Evolutionary conservation across 2,888 invertebrate genomes (phyloP).

Genomic region (Lepeophtheirus nordmannii): DNA sequence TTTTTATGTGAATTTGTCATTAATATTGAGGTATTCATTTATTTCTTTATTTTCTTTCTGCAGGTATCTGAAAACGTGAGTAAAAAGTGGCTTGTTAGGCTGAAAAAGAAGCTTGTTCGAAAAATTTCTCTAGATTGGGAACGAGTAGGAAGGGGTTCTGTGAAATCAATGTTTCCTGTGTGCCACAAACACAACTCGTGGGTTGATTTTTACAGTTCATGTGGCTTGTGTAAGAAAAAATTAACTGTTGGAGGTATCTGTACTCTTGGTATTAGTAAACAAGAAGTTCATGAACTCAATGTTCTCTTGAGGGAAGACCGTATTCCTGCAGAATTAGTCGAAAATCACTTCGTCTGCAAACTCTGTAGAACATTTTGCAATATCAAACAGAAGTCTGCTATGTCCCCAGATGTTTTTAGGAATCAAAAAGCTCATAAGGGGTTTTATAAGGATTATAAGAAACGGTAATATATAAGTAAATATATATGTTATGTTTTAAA

Average conservation of each 20-base stretch:
- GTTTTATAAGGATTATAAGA: slow-evolving; percentile 47
- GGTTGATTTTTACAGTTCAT: slow-evolving; percentile 56
- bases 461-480: slow-evolving; percentile 45
- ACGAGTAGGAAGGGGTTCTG: slow-evolving; percentile 6
- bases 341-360: slow-evolving; percentile 62
- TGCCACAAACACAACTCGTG: slow-evolving; percentile 53
- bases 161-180: slow-evolving; percentile 40
- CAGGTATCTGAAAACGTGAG: slow-evolving; percentile 41
- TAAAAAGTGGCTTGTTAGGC: slow-evolving; percentile 54
- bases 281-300: slow-evolving; percentile 41
- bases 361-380: slow-evolving; percentile 43
- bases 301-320: slow-evolving; percentile 44
- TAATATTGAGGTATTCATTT: not conserved
- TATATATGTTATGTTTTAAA: too few species aligned
- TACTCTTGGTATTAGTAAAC: slow-evolving; percentile 39
- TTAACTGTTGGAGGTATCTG: slow-evolving; percentile 59
- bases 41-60: not conserved
- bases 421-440: slow-evolving; percentile 37
- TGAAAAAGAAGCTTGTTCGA: slow-evolving; percentile 51
- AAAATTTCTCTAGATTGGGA: slow-evolving; percentile 26
- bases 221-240: slow-evolving; percentile 57
- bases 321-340: slow-evolving; percentile 50
- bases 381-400: slow-evolving; percentile 38
- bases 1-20: too few species aligned
- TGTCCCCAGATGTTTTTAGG: slow-evolving; percentile 37